phyloP scores from a whole-genome alignment of 2,797 vertebrate species.

The Buphagus erythrorhynchus region DNA sequence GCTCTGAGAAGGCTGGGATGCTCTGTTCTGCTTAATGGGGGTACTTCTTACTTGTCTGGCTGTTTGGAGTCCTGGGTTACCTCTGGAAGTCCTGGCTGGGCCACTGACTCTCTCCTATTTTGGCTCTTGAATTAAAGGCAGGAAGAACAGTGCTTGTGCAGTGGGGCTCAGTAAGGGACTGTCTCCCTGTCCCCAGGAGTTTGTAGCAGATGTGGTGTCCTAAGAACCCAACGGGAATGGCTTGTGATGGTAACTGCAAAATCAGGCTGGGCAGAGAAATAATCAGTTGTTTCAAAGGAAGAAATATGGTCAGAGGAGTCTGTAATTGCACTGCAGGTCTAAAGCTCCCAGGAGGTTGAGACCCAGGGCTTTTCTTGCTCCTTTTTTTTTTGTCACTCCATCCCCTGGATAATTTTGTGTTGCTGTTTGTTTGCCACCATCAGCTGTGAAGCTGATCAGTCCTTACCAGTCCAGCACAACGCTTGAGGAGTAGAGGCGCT shows the following conservation, averaged over 20 bases:
- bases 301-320: neutral
- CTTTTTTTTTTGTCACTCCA: neutral
- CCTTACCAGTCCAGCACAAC: neutral
- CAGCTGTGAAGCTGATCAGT: neutral
- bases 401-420: neutral
- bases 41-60: neutral
- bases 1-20: neutral
- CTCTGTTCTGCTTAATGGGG: neutral
- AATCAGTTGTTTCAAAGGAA: neutral
- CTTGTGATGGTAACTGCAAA: neutral
- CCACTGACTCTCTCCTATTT: neutral
- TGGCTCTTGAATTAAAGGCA: neutral
- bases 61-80: neutral
- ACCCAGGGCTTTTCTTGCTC: neutral
- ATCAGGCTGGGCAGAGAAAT: neutral
- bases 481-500: neutral
- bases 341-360: neutral
- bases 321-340: neutral
- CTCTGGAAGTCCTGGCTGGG: neutral
- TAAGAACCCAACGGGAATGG: neutral
- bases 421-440: neutral
- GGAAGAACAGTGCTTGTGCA: neutral
- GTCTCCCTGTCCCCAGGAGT: neutral
- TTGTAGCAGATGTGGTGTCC: neutral
- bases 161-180: rapidly evolving